Percentiles rank a stretch among this genome's conserved stretches.
Evolutionary conservation across 2,113 vertebrate species (phyloP).

Genomic region (Vulpes ferrilata): DNA sequence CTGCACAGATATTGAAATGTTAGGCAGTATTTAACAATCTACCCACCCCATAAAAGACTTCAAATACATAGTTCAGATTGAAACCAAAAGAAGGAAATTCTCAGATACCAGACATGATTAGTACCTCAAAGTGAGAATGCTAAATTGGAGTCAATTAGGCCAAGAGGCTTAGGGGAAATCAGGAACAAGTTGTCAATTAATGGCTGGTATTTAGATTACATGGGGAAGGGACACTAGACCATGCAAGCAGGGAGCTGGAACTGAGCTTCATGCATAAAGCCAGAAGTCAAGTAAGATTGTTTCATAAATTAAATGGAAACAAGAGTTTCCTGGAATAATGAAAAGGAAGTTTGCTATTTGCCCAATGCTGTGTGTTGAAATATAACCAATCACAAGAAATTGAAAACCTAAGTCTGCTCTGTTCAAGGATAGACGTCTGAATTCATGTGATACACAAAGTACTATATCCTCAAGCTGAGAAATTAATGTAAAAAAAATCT

Average conservation of each 20-base stretch:
- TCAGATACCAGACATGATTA: background rate
- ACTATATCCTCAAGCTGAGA: background rate
- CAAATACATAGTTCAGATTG: background rate
- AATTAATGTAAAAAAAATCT: background rate
- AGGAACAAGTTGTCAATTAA: background rate
- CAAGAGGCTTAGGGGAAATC: background rate
- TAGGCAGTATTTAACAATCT: background rate
- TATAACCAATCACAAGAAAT: background rate
- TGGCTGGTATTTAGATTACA: background rate
- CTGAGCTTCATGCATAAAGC: background rate
- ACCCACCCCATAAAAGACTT: background rate
- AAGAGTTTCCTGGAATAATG: background rate
- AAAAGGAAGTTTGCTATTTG: background rate
- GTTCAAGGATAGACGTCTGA: background rate
- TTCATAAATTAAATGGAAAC: background rate
- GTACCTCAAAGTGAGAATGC: background rate
- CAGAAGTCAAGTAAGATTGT: background rate
- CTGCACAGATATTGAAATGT: background rate
- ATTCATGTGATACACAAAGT: background rate
- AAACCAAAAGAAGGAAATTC: conserved; percentile 23
- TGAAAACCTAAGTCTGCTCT: background rate
- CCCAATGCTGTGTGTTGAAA: background rate
- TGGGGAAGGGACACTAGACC: background rate
- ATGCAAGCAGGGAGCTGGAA: background rate
- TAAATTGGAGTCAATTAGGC: background rate